phyloP scores from a whole-genome alignment of 2,113 vertebrate genomes.

The Macrotus californicus region DNA sequence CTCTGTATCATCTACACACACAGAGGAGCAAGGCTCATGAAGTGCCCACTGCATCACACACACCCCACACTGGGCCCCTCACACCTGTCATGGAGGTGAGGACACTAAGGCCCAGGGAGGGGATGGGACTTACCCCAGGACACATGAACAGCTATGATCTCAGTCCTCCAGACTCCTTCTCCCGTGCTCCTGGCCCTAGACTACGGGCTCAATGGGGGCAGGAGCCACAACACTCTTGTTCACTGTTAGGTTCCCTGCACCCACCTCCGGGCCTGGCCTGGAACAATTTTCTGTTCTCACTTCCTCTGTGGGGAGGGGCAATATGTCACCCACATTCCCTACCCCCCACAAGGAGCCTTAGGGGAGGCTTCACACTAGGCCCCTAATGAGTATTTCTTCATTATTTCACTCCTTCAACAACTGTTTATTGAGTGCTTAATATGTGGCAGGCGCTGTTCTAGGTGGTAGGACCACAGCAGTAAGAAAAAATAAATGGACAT shows the following conservation, averaged over 20 bases:
- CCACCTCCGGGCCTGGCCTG: background rate
- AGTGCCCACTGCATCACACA: background rate
- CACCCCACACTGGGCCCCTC: background rate
- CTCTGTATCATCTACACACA: background rate
- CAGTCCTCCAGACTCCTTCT: background rate
- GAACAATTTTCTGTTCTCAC: background rate
- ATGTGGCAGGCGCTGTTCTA: background rate
- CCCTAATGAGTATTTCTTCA: background rate
- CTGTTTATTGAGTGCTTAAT: background rate
- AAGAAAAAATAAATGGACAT: background rate
- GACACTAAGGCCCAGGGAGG: background rate
- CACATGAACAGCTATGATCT: background rate
- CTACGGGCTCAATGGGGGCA: background rate
- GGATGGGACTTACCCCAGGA: background rate
- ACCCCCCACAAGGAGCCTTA: background rate
- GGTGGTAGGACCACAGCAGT: background rate
- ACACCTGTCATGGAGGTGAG: background rate
- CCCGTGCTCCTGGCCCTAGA: background rate
- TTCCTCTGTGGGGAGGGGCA: background rate
- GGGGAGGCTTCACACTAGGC: background rate
- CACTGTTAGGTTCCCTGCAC: background rate
- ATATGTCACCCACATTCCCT: background rate
- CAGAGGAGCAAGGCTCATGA: background rate
- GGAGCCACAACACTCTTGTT: background rate
- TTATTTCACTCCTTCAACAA: background rate